Conservation (phyloP, 2,113 vertebrate species). For the Zosterops pallidus region DNA sequence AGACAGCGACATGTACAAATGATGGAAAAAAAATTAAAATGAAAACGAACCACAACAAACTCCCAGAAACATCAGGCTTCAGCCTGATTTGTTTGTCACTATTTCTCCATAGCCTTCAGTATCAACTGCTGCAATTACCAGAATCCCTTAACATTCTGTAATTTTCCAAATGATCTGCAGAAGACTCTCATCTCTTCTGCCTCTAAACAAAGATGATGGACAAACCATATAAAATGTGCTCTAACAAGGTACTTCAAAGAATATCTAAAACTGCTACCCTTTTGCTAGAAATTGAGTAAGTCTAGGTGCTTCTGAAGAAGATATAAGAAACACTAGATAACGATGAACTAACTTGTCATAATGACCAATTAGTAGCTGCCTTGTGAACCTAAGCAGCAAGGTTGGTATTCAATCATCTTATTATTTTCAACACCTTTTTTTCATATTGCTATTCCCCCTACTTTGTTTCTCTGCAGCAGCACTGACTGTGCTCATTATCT, state of each 20-base stretch:
- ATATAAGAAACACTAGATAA: neutral
- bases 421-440: neutral
- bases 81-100: neutral
- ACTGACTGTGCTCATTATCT: conserved; percentile 27
- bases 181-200: neutral
- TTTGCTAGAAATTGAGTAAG: neutral
- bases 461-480: neutral
- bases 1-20: neutral
- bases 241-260: neutral
- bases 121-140: neutral
- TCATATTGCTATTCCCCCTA: neutral
- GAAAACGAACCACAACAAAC: neutral
- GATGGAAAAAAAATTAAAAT: neutral
- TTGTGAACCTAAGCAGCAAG: conserved; percentile 8
- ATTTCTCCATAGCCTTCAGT: neutral
- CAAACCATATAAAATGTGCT: neutral
- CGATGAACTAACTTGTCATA: neutral
- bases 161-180: neutral
- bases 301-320: neutral
- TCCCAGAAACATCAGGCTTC: neutral
- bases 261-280: neutral
- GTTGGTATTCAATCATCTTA: neutral
- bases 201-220: neutral
- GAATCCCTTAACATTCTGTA: neutral
- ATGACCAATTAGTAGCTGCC: conserved; percentile 30